Base-by-base conservation (phyloP, 2,113 vertebrate species). In the Himantopus leucocephalus region DNA sequence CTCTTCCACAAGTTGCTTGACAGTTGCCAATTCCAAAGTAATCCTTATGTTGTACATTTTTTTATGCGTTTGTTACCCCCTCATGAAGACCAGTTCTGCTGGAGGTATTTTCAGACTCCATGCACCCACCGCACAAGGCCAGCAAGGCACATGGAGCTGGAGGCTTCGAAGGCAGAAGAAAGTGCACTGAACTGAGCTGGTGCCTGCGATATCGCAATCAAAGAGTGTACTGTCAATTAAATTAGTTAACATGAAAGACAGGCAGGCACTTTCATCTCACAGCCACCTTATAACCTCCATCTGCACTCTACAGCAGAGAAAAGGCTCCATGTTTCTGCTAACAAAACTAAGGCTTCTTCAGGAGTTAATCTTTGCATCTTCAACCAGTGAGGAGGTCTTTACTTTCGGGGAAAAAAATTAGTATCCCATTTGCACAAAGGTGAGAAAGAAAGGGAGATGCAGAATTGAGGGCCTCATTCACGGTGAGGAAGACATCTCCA, bases 91-190 rank as follows among this genome's bases (percentile, higher is more conserved):
- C 37, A 60, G 29, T n/a, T 91, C 43, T 50, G 32, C 35, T 70
- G 47, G 59, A 71, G 59, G 37, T 48, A 53, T 52, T 58, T 68
- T 48, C 63, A 84, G 62, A 19, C 27, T 41, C n/a, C 60, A 72
- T 8, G 4, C 1, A 55, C 12, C 20, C 37, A 53, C 22, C 1
- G 2, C 1, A 0, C 1, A 0, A 22, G 27, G 39, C 27, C 82
- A 72, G 41, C 32, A 58, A 47, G 41, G 62, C 53, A 48, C 2
- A 0, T 26, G 41, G 39, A 35, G 67, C 45, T 80, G 72, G 39
- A 85, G 39, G 53, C 43, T 27, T 64, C 4, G 1, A 20, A 3
- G 18, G 21, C 52, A 75, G 30, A 63, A 82, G 6, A 14, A 53
- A 52, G 2, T 9, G 26, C 58, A 47, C 37, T 13, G 3, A 63